Base-by-base conservation (phyloP, 2,113 vertebrate genomes). In the Actenoides hombroni region DNA sequence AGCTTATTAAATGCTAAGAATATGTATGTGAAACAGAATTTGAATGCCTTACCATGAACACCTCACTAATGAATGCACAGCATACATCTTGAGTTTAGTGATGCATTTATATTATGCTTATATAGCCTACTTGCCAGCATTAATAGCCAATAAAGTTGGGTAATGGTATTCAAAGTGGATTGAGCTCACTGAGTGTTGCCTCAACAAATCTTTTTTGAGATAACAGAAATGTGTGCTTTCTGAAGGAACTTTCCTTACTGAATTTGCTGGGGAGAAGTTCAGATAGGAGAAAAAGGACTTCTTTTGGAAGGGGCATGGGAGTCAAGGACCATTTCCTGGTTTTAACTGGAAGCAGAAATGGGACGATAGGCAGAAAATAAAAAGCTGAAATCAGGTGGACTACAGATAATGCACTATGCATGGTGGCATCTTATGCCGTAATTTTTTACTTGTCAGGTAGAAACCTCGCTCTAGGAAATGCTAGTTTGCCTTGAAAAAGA, bases 251-350 rank as follows among this genome's bases (percentile, higher is more conserved):
- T 53, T 56, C 25, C 5, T 14, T 39, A 24, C 40, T 83, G 15
- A 83, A 54, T 69, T 74, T 81, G 1, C 23, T 69, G 57, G 6
- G 18, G 6, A 48, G 17, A 31, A 74, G 23, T 49, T 10, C 5
- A 25, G 37, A 23, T 15, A 5, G 11, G 2, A 13, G 7, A 5
- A 4, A 35, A 67, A 23, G 3, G 9, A 59, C 5, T 33, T 4
- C 2, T 11, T 7, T 70, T 25, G 8, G 11, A 74, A 67, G 18
- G 63, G 14, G 29, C 1, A 1, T 42, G 16, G 5, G 17, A 46
- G 17, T 69, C 29, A 68, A 80, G 14, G 77, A 63, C 5, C 20
- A 74, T 25, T 9, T 65, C 7, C 29, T 84, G 10, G 6, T 16
- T 25, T 48, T 65, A 80, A 61, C 6, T 29, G 3, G 12, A 75